Evolutionary conservation across 2,113 vertebrate genomes (phyloP).

Genomic region (Danio rerio): GRCz12tu NC_133186.1:24315501-24316000

Average conservation of each 20-base stretch:
- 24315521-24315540: too few relatives aligned
- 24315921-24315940: conserved; percentile 30
- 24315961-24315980: not conserved
- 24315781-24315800: conserved; percentile 9
- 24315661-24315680: not conserved
- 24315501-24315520: too few relatives aligned
- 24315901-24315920: conserved; percentile 49
- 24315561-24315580: not conserved
- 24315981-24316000: not conserved
- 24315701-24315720: conserved; percentile 3
- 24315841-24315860: conserved; percentile 51
- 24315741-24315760: conserved; percentile 11
- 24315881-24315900: conserved; percentile 45
- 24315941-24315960: conserved; percentile 36
- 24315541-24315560: not conserved
- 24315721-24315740: conserved; percentile 15
- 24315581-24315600: not conserved
- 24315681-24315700: conserved; percentile 1
- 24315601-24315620: not conserved
- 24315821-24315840: conserved; percentile 11
- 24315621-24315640: not conserved
- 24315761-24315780: conserved; percentile 1
- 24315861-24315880: conserved; percentile 48
- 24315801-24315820: not conserved
- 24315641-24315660: not conserved